These are phyloP conservation scores for Tolmerus cingulatus DNA, from an alignment of 2,888 invertebrate species.

Conservation along the genomic window DNA sequence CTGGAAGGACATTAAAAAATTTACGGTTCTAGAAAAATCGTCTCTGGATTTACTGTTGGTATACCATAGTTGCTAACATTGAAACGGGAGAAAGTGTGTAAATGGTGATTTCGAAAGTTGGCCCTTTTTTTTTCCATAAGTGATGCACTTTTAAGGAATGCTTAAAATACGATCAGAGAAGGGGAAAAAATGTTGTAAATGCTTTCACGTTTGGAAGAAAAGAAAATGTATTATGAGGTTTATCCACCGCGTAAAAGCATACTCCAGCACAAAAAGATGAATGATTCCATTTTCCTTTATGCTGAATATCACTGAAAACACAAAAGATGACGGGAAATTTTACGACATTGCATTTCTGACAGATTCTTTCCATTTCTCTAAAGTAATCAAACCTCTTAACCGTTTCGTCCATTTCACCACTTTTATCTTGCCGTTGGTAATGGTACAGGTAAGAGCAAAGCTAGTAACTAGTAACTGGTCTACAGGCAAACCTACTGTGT, in stretches of 20 bases:
- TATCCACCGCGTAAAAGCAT: background rate
- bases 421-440: background rate
- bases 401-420: background rate
- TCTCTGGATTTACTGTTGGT: background rate
- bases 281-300: background rate
- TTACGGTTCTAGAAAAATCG: background rate
- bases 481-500: background rate
- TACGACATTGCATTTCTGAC: background rate
- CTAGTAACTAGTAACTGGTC: no score
- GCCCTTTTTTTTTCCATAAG: background rate
- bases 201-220: background rate
- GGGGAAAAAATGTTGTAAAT: background rate
- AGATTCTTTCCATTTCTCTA: background rate
- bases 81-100: background rate
- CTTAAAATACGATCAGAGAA: background rate
- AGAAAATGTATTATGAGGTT: background rate
- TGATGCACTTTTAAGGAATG: background rate
- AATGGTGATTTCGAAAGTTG: background rate
- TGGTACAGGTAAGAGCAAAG: background rate
- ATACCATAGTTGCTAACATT: background rate
- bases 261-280: background rate
- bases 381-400: background rate
- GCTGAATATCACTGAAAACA: background rate
- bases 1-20: background rate
- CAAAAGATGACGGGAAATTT: background rate